These are phyloP conservation scores for Microcaecilia unicolor DNA, from an alignment of 2,797 vertebrate species.

Conservation along the genomic window DNA sequence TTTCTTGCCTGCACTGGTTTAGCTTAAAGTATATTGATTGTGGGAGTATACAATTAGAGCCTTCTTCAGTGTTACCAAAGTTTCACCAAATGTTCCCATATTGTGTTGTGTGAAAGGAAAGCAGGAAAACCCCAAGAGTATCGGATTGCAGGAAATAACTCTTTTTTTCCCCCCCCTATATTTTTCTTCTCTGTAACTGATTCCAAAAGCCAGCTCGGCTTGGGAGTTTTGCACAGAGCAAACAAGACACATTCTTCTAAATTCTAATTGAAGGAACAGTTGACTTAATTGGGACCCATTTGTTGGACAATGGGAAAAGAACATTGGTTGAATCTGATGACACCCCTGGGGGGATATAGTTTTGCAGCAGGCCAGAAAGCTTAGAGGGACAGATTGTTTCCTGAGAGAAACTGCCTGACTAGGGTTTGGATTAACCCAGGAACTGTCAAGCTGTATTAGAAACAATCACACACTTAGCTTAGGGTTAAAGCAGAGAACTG, in stretches of 20 bases:
- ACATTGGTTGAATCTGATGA: slow-evolving; percentile 80
- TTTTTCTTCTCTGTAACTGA: slow-evolving; percentile 70
- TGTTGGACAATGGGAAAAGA: slow-evolving; percentile 90
- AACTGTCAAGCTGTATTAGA: slow-evolving; percentile 68
- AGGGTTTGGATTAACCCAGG: slow-evolving; percentile 59
- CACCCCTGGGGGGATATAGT: slow-evolving; percentile 87
- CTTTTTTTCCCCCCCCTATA: slow-evolving; percentile 55
- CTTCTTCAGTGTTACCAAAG: slow-evolving; percentile 16
- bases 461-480: slow-evolving; percentile 47
- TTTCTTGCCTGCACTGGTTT: no score
- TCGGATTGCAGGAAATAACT: slow-evolving; percentile 88
- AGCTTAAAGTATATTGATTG: no score
- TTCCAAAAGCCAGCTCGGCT: slow-evolving; percentile 72
- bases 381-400: slow-evolving; percentile 88
- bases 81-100: slow-evolving; percentile 54
- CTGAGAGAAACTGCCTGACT: slow-evolving; percentile 88
- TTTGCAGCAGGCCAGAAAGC: slow-evolving; percentile 78
- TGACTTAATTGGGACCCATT: slow-evolving; percentile 98
- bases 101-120: slow-evolving; percentile 72
- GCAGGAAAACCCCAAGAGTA: slow-evolving; percentile 81
- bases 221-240: slow-evolving; percentile 69
- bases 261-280: slow-evolving; percentile 98
- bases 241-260: slow-evolving; percentile 90
- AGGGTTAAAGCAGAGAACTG: slow-evolving; percentile 56
- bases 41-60: slow-evolving; percentile 28